Evolutionary conservation across 2,797 vertebrate species (phyloP).

Genomic region (Clarias fuscus): DNA sequence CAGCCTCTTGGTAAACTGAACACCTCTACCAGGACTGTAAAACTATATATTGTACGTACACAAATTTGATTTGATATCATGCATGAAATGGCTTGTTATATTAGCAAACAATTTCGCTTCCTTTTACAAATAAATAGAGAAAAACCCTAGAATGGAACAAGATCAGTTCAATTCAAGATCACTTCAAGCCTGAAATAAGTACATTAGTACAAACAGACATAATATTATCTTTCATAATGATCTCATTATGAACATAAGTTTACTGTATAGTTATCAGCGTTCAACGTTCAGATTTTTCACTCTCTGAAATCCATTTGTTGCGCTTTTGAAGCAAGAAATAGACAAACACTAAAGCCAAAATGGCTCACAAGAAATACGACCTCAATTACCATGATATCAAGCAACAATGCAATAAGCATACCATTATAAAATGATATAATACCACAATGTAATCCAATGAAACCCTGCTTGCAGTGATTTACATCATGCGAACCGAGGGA

Average conservation of each 20-base stretch:
- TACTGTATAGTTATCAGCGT: neutral
- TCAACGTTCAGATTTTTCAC: neutral
- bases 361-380: conserved; percentile 11
- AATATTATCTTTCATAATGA: neutral
- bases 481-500: conserved; percentile 15
- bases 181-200: neutral
- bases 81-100: neutral
- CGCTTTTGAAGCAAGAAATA: neutral
- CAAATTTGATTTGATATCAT: neutral
- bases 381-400: conserved; percentile 21
- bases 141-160: neutral
- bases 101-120: neutral
- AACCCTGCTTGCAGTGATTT: conserved; percentile 27
- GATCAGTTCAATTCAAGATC: neutral
- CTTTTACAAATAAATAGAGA: neutral
- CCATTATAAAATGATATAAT: conserved; percentile 11
- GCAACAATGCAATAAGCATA: conserved; percentile 14
- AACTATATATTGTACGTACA: neutral
- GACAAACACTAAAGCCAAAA: conserved; percentile 5
- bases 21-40: neutral
- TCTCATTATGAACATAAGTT: neutral
- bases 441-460: conserved; percentile 10
- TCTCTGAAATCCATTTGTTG: neutral
- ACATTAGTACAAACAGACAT: too few species aligned
- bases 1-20: neutral